Percentiles rank a stretch among this genome's conserved stretches.
phyloP scores from a whole-genome alignment of 2,888 invertebrate genomes.

The Falcaria lacertinaria region DNA sequence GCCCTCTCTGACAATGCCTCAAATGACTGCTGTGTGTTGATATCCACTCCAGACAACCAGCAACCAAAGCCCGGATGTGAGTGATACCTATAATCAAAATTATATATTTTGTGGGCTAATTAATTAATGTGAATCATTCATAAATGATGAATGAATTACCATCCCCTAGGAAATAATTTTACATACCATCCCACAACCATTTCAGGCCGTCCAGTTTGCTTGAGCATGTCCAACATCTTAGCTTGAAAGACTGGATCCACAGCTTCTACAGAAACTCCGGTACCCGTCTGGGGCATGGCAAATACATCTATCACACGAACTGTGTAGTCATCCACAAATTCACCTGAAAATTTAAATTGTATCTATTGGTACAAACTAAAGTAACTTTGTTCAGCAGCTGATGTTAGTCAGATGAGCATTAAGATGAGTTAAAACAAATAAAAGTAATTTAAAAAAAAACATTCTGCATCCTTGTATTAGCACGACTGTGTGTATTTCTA shows the following conservation, averaged over 20 bases:
- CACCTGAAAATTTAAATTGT: constrained; percentile 83
- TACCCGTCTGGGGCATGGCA: constrained; percentile 99
- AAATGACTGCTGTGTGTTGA: constrained; percentile 99
- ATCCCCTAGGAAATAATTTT: neutral
- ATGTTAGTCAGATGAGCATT: too few relatives aligned
- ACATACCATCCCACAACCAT: constrained; percentile 97
- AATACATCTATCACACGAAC: constrained; percentile 99
- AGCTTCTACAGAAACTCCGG: constrained; percentile 99
- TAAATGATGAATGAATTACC: neutral
- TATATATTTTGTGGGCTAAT: neutral
- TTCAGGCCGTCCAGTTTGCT: constrained; percentile 99
- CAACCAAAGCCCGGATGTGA: constrained; percentile 99
- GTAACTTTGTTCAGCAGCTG: too few relatives aligned
- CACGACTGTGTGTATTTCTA: too few relatives aligned
- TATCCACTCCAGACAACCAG: constrained; percentile 99
- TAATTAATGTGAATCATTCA: neutral
- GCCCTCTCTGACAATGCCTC: constrained; percentile 98
- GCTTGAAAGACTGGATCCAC: constrained; percentile 99
- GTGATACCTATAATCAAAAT: constrained; percentile 85
- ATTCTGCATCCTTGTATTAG: too few relatives aligned
- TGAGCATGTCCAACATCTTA: constrained; percentile 99
- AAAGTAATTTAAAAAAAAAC: too few relatives aligned
- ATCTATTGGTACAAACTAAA: too few relatives aligned
- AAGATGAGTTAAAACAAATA: too few relatives aligned
- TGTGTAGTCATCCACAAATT: constrained; percentile 99